These are phyloP conservation scores for Epiblema foenella DNA, from an alignment of 2,888 invertebrate species.

Conservation along the genomic window DNA sequence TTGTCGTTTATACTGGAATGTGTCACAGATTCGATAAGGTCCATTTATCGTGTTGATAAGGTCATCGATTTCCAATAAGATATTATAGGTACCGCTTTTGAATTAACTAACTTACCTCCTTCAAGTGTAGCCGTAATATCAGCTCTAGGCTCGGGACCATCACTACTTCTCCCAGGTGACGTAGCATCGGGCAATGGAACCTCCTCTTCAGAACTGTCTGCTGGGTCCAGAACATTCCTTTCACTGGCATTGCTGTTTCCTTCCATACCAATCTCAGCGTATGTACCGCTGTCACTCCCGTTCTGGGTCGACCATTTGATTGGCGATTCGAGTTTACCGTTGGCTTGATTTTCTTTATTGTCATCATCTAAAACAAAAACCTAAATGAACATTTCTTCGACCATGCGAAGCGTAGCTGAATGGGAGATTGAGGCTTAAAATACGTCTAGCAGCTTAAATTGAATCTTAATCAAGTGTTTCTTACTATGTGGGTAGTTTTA, in stretches of 20 bases:
- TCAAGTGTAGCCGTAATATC: conserved; percentile 79
- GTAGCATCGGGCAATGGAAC: conserved; percentile 78
- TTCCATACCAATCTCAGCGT: conserved; percentile 81
- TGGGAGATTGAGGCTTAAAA: no score
- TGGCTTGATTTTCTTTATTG: conserved; percentile 81
- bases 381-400: background rate
- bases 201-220: conserved; percentile 81
- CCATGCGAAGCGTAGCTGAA: background rate
- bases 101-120: conserved; percentile 60
- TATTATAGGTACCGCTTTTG: background rate
- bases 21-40: no score
- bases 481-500: no score
- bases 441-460: no score
- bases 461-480: no score
- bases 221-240: conserved; percentile 78
- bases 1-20: no score
- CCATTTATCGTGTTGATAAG: no score
- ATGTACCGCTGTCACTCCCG: conserved; percentile 81
- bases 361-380: conserved; percentile 67
- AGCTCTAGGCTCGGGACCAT: conserved; percentile 79
- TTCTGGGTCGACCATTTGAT: conserved; percentile 79
- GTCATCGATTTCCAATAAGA: background rate
- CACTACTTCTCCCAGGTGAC: conserved; percentile 79
- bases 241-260: conserved; percentile 76
- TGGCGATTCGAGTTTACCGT: conserved; percentile 79